Percentiles rank a stretch among this genome's conserved stretches.
Conservation (phyloP, 2,797 vertebrate genomes). For the Bufotes viridis region DNA sequence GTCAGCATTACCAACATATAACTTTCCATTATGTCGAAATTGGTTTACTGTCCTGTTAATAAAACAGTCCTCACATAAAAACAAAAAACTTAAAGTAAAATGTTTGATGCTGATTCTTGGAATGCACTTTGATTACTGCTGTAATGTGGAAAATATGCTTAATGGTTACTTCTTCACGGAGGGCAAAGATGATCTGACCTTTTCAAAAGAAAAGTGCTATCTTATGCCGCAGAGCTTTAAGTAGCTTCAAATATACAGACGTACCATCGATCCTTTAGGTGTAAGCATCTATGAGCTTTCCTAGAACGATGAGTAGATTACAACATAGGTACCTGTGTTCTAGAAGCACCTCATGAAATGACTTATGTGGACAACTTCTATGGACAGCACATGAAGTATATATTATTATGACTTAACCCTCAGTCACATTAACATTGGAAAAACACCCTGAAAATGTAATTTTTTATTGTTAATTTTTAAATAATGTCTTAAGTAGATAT, state of each 20-base stretch:
- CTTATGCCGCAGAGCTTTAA: neutral
- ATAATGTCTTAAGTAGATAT: too few relatives aligned
- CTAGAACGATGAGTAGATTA: neutral
- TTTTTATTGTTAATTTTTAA: too few relatives aligned
- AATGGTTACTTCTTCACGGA: neutral
- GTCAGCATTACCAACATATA: neutral
- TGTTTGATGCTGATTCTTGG: neutral
- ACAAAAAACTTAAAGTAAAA: neutral
- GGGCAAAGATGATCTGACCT: neutral
- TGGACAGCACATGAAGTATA: neutral
- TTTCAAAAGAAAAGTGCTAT: neutral
- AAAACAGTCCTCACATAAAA: neutral
- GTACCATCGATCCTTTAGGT: neutral
- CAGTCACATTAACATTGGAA: too few relatives aligned
- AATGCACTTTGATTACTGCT: neutral
- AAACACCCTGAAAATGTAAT: too few relatives aligned
- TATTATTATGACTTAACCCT: too few relatives aligned
- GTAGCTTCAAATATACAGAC: neutral
- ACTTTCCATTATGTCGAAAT: neutral
- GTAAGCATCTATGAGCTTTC: neutral
- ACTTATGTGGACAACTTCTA: neutral
- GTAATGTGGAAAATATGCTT: slow-evolving; percentile 4
- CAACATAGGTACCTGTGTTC: neutral
- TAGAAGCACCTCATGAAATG: neutral
- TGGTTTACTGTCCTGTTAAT: neutral